Percentiles rank a stretch among this genome's conserved stretches.
Conservation (phyloP, 2,797 vertebrate genomes). For the Jordanella pulchra region DNA sequence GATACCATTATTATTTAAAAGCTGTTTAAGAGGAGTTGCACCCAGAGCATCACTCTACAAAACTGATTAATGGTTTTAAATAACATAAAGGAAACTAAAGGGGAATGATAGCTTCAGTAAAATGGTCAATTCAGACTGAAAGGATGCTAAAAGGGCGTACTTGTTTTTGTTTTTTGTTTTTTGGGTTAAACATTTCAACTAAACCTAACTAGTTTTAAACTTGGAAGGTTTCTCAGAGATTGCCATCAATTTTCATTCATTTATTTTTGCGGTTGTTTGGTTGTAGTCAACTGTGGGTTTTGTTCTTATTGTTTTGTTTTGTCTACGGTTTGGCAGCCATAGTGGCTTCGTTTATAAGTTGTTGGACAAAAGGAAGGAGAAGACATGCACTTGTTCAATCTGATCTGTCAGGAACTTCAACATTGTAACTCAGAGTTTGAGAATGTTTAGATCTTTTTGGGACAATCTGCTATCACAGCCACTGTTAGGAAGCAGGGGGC, state of each 20-base stretch:
- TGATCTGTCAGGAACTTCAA: no score
- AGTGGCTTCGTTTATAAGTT: not conserved
- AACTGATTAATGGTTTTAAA: not conserved
- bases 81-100: not conserved
- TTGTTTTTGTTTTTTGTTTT: not conserved
- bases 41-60: not conserved
- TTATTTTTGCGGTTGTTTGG: not conserved
- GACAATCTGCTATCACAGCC: not conserved
- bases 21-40: not conserved
- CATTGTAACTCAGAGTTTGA: no score
- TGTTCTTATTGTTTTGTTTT: not conserved
- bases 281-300: not conserved
- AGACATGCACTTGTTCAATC: no score
- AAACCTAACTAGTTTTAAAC: not conserved
- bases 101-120: not conserved
- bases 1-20: not conserved
- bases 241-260: no score
- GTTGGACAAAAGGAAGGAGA: not conserved
- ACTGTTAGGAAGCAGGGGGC: no score
- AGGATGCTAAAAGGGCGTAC: not conserved
- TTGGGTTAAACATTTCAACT: not conserved
- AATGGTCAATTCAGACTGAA: not conserved
- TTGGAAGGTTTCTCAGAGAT: not conserved
- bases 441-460: not conserved
- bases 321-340: not conserved